Percentiles rank a stretch among this genome's conserved stretches.
Evolutionary conservation across 1,140 invertebrate genomes (phyloP).

Genomic region (Apolygus lucorum): DNA sequence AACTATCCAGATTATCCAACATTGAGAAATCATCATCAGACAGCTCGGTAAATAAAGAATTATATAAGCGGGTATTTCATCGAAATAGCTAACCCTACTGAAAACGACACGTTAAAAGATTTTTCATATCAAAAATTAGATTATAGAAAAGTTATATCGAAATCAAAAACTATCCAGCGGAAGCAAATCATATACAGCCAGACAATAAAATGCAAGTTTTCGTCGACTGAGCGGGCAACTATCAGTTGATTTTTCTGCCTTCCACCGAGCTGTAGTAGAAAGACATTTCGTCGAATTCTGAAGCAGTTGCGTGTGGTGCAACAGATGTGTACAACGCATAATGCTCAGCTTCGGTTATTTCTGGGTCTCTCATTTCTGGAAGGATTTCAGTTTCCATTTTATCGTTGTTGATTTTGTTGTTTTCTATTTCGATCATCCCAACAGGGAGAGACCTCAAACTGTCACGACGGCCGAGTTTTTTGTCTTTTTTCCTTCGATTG

Average conservation of each 20-base stretch:
- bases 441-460: slow-evolving; percentile 27
- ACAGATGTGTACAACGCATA: slow-evolving; percentile 75
- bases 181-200: neutral
- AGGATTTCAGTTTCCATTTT: neutral
- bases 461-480: slow-evolving; percentile 23
- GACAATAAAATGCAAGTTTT: neutral
- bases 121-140: neutral
- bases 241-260: slow-evolving; percentile 38
- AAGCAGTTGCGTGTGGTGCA: slow-evolving; percentile 70
- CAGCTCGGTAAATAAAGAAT: slow-evolving; percentile 17
- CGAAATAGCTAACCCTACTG: neutral
- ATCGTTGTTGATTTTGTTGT: neutral
- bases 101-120: neutral
- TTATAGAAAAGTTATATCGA: neutral
- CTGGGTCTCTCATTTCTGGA: neutral
- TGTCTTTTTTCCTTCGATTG: slow-evolving; percentile 32
- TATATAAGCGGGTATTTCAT: slow-evolving; percentile 1
- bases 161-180: neutral
- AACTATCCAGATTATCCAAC: too few species aligned
- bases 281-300: slow-evolving; percentile 78
- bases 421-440: slow-evolving; percentile 42
- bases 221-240: neutral
- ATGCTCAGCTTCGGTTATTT: slow-evolving; percentile 70
- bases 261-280: slow-evolving; percentile 77
- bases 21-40: too few species aligned